Percentiles rank a stretch among this genome's conserved stretches.
These are phyloP conservation scores for Molossus molossus DNA, from an alignment of 2,797 vertebrate genomes.

Conservation along the genomic window DNA sequence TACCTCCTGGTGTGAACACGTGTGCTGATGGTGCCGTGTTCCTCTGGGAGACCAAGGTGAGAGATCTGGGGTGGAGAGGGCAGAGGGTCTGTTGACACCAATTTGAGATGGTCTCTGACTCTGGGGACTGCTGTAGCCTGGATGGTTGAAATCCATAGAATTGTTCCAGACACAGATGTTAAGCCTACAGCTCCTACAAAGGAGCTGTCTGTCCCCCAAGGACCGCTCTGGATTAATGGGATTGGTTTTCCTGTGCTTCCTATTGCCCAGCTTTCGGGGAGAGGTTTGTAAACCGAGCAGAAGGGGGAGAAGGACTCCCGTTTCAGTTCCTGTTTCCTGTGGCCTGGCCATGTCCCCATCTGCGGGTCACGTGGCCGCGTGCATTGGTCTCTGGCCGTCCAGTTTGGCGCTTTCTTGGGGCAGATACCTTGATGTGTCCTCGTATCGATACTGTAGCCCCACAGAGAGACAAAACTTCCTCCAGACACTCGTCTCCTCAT, in stretches of 20 bases:
- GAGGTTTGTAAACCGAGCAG: neutral
- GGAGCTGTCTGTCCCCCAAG: neutral
- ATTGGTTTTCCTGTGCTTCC: neutral
- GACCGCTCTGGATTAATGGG: neutral
- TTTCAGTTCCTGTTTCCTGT: neutral
- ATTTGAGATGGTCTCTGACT: neutral
- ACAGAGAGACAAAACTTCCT: neutral
- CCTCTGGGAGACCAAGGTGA: neutral
- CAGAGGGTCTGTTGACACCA: neutral
- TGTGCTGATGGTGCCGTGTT: neutral
- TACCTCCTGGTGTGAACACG: neutral
- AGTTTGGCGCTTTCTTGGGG: neutral
- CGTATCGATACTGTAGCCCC: neutral
- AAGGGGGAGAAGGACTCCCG: neutral
- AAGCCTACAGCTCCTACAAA: neutral
- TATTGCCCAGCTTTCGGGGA: neutral
- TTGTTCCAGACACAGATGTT: neutral
- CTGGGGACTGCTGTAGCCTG: neutral
- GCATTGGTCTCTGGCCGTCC: neutral
- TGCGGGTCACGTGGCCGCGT: neutral
- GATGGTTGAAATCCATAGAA: constrained; percentile 62
- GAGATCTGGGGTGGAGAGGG: neutral
- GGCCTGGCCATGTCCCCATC: neutral
- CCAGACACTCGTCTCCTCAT: neutral
- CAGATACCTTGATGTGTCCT: neutral